A percentile compares a stretch with the other conserved stretches of the same genome.
Conservation (phyloP, 30 jellyfish, hydroid and myxozoan genomes). For the Aurelia sp. region DNA sequence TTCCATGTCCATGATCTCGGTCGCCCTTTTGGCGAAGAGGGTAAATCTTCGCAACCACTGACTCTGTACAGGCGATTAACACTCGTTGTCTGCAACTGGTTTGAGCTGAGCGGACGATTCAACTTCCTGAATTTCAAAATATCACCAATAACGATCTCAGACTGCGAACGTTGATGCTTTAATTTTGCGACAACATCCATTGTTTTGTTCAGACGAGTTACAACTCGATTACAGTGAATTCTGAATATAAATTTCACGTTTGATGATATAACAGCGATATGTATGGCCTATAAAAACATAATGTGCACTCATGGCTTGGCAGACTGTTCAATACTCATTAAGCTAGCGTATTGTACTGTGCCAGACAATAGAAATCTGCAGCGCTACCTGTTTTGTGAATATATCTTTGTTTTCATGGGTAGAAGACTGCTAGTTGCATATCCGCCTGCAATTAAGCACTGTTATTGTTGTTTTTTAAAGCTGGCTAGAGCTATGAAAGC, state of each 20-base stretch:
- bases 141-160: constrained; percentile 47
- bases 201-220: no score
- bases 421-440: constrained; percentile 34
- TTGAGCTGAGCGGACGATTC: constrained; percentile 31
- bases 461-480: constrained; percentile 26
- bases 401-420: constrained; percentile 34
- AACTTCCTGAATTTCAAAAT: constrained; percentile 13
- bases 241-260: no score
- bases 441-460: constrained; percentile 44
- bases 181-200: constrained; percentile 27
- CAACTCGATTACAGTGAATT: no score
- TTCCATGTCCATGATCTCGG: constrained; percentile 89
- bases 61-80: constrained; percentile 69
- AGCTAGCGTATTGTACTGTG: constrained; percentile 17
- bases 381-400: constrained; percentile 24
- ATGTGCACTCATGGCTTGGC: background rate
- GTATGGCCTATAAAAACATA: no score
- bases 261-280: no score
- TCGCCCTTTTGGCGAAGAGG: constrained; percentile 47
- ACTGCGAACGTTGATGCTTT: constrained; percentile 61
- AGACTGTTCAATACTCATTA: constrained; percentile 18
- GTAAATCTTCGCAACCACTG: constrained; percentile 41
- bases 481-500: background rate
- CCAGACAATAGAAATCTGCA: constrained; percentile 21
- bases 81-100: constrained; percentile 44